Percentiles rank a stretch among this genome's conserved stretches.
phyloP scores from a whole-genome alignment of 2,113 vertebrate species.

The Balaeniceps rex region DNA sequence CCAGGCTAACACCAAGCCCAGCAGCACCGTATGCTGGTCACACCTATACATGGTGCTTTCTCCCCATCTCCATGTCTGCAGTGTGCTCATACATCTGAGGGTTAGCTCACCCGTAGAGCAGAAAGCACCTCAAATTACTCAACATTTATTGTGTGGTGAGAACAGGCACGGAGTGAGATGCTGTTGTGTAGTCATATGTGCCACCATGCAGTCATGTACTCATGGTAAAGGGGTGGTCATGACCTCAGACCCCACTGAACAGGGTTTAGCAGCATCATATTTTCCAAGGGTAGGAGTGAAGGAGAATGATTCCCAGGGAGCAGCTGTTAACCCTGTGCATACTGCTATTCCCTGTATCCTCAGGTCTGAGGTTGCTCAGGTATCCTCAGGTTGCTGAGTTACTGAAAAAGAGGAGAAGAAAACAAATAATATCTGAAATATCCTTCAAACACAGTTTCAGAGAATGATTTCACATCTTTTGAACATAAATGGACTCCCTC shows the following conservation, averaged over 20 bases:
- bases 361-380: too few species aligned
- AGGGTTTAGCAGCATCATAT: neutral
- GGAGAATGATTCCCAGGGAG: neutral
- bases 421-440: neutral
- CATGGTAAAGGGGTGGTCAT: neutral
- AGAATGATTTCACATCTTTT: neutral
- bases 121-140: neutral
- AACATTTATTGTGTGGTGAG: neutral
- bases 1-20: neutral
- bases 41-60: neutral
- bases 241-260: neutral
- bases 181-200: neutral
- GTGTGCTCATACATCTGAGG: neutral
- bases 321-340: neutral
- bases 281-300: neutral
- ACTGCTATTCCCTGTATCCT: neutral
- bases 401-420: neutral
- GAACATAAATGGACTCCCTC: neutral
- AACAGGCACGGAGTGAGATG: neutral
- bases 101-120: neutral
- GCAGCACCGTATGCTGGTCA: accelerated
- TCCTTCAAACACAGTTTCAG: neutral
- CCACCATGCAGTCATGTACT: neutral
- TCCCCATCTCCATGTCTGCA: neutral
- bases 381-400: neutral